A percentile compares a stretch with the other conserved stretches of the same genome.
Conservation (phyloP, 2,113 vertebrate genomes). For the Tragelaphus strepsiceros region DNA sequence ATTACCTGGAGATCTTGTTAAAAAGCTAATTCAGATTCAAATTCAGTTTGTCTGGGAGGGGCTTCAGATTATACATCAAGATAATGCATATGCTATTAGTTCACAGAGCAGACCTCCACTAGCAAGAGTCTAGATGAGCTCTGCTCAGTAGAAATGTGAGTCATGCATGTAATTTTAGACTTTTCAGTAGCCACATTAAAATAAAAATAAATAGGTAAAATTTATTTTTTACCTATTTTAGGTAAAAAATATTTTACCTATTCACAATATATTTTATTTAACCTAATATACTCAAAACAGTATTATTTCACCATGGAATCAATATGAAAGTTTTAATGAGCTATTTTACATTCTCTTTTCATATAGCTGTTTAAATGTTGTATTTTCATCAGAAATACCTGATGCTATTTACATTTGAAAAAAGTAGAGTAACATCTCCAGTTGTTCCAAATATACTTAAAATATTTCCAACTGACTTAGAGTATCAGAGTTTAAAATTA, state of each 20-base stretch:
- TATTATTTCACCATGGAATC: background rate
- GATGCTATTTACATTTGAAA: background rate
- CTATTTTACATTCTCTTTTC: background rate
- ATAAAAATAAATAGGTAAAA: background rate
- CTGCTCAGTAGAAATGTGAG: background rate
- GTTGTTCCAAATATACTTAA: background rate
- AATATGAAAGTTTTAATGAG: background rate
- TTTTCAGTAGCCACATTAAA: background rate
- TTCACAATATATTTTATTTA: background rate
- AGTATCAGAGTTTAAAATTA: background rate
- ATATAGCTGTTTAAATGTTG: background rate
- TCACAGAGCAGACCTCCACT: background rate
- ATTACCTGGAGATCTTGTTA: conserved; percentile 32
- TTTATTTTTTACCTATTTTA: background rate
- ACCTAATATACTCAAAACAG: background rate
- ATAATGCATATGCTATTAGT: background rate
- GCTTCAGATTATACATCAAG: background rate
- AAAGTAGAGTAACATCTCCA: background rate
- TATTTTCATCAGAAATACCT: background rate
- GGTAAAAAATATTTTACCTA: background rate
- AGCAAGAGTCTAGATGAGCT: background rate
- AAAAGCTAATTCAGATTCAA: background rate
- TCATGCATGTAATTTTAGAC: background rate
- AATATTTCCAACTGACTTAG: background rate
- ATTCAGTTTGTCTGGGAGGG: background rate